Evolutionary conservation across 1,140 invertebrate genomes (phyloP), one percentile per base, ranked within the genome.

Genomic region (Hycleus cichorii): DNA sequence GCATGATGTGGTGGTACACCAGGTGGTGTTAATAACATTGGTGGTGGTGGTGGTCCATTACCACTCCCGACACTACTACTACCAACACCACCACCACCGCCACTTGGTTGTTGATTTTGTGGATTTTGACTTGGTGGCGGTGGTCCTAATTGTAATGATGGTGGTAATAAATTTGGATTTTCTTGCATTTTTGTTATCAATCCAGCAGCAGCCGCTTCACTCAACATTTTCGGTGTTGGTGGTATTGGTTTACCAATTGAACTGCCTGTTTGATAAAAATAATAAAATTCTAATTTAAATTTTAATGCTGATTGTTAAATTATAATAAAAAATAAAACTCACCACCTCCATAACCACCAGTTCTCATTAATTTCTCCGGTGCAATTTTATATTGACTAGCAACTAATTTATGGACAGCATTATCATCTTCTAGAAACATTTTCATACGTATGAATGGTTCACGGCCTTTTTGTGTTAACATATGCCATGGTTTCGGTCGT

Each of bases 361-460:
- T 95, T 71, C 92, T 82, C 93, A 95, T 95, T 12, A 95, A 78
- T 73, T 96, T 94, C 75, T 97, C 94, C 5, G 94, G 93, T 2
- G 93, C 93, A 42, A 97, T 97, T 80, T 96, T 97, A 76, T 97
- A 98, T 77, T 97, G 96, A 52, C 90, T 95, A 47, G 94, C 94
- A 3, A 97, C 94, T 57, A 97, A 75, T 73, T 96, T 96, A 72
- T 96, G 93, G 2, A 97, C 93, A 3, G 95, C 94, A 68, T 97
- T 95, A 61, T 97, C 92, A 72, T 97, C 93, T 74, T 97, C 93
- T 46, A 97, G 78, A 76, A 97, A 98, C 88, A 97, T 94, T 74
- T 96, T 95, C 95, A 98, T 98, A 49, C 95, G 81, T 55, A 98
- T 97, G 76, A 97, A 98, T 1, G 95, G 95, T 70, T 98, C 95